Base-by-base conservation (phyloP, 2,888 invertebrate genomes). In the Desoria tigrina region DNA sequence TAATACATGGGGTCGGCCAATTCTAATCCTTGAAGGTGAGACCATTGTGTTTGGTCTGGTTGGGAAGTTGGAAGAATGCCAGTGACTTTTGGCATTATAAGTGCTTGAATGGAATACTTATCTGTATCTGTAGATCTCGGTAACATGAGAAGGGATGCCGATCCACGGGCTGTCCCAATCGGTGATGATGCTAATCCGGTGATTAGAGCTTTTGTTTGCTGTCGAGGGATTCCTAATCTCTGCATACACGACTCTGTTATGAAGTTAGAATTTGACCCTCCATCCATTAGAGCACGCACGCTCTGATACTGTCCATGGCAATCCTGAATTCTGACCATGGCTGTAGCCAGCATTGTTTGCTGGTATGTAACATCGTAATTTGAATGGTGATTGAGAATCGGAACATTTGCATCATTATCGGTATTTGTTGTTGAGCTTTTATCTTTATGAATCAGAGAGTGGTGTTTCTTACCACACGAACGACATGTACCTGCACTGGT, bases 1-100 rank as follows among this genome's bases (percentile, higher is more conserved):
- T 56, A 28, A 32, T 50, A 64, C n/a, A 23, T 18, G 0, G 66
- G 69, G 56, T 69, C 69, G n/a, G 69, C 69, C 7, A 69, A 27
- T 3, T 45, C 14, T 2, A 70, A 45, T 16, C 16, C 45, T 2
- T 55, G 1, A 14, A 70, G 42, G 37, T 70, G 66, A 21, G 37
- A 14, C 53, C 51, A 61, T 1, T n/a, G 1, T 3, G 26, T 14
- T 18, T 6, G 32, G 37, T 37, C 24, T 7, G 3, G n/a, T 11
- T 27, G 14, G 21, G n/a, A 1, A 2, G 6, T 14, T 7, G 68
- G 68, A 2, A 61, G 28, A 6, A 37, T 23, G 6, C 58, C 23
- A n/a, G 64, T 61, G 0, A 68, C 45, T 24, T 51, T 58, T 4
- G 53, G 32, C 7, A 68, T 26, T 2, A 64, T 56, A 18, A 68